Evolutionary conservation across 2,888 invertebrate species (phyloP).

Genomic region (Plutella xylostella): DNA sequence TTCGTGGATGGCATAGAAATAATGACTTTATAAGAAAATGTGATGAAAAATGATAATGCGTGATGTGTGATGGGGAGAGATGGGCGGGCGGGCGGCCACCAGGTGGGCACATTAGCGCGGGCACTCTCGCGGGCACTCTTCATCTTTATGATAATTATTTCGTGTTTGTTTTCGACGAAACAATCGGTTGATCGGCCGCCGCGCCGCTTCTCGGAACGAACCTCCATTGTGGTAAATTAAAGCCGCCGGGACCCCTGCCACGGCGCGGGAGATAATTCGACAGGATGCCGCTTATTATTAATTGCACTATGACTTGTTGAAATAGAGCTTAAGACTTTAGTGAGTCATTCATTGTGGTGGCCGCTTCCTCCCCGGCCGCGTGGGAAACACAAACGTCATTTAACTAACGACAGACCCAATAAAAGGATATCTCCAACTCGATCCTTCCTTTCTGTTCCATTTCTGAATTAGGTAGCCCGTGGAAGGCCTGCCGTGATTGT

Average conservation of each 20-base stretch:
- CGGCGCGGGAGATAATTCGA: conserved; percentile 66
- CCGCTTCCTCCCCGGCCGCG: conserved; percentile 37
- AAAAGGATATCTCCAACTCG: too few species aligned
- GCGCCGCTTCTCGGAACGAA: conserved; percentile 64
- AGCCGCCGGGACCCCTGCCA: conserved; percentile 68
- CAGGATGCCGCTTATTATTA: conserved; percentile 71
- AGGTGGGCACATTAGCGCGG: conserved; percentile 65
- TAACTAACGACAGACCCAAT: too few species aligned
- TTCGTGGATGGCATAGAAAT: too few species aligned
- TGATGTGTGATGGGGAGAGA: too few species aligned
- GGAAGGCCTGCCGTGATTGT: too few species aligned
- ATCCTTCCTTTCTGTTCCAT: too few species aligned
- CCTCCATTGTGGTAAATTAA: conserved; percentile 70
- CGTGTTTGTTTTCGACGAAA: conserved; percentile 68
- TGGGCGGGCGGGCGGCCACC: conserved; percentile 35
- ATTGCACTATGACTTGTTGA: conserved; percentile 71
- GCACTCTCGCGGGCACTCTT: conserved; percentile 63
- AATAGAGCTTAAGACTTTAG: conserved; percentile 62
- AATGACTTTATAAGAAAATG: too few species aligned
- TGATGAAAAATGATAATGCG: too few species aligned
- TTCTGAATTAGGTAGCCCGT: too few species aligned
- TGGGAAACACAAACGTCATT: conserved; percentile 37
- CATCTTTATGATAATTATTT: conserved; percentile 71
- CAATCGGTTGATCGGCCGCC: conserved; percentile 53
- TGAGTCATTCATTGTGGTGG: conserved; percentile 65